A percentile compares a stretch with the other conserved stretches of the same genome.
These are phyloP conservation scores for Macrosteles quadrilineatus DNA, from an alignment of 1,140 invertebrate genomes.

Conservation along the genomic window DNA sequence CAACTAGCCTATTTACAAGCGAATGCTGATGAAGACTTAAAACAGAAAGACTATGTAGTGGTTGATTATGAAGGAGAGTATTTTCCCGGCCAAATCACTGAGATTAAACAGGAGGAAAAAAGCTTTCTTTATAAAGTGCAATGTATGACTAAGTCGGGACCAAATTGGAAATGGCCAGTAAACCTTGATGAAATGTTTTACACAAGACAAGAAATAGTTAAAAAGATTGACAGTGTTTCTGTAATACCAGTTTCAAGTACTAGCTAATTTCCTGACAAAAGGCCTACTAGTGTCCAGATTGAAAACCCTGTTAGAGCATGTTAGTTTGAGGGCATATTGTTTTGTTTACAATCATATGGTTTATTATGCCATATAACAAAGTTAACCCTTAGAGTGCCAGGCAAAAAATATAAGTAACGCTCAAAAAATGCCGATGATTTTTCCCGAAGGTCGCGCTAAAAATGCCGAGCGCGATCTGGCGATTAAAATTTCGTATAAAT, in stretches of 20 bases:
- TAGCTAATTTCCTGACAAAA: too few species aligned
- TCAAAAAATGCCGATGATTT: too few species aligned
- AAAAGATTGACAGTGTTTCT: not conserved
- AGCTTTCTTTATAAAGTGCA: not conserved
- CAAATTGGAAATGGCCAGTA: conserved; percentile 12
- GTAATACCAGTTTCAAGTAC: conserved; percentile 7
- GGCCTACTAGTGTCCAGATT: too few species aligned
- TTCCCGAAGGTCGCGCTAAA: too few species aligned
- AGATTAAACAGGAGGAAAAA: not conserved
- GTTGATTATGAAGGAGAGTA: conserved; percentile 1
- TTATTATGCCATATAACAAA: too few species aligned
- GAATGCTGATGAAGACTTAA: not conserved
- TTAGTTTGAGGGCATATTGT: too few species aligned
- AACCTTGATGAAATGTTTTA: not conserved
- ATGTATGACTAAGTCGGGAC: not conserved
- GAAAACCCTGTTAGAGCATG: too few species aligned
- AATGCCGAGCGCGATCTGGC: too few species aligned
- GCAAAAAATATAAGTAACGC: too few species aligned
- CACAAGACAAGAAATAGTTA: not conserved
- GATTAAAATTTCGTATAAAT: too few species aligned
- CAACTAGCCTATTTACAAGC: not conserved
- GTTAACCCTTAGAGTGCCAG: too few species aligned
- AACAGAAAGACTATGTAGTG: conserved; percentile 3
- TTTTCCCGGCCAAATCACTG: conserved; percentile 1
- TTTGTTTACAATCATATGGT: too few species aligned